Evolutionary conservation across 1,140 invertebrate genomes (phyloP).

Genomic region (Apis florea): DNA sequence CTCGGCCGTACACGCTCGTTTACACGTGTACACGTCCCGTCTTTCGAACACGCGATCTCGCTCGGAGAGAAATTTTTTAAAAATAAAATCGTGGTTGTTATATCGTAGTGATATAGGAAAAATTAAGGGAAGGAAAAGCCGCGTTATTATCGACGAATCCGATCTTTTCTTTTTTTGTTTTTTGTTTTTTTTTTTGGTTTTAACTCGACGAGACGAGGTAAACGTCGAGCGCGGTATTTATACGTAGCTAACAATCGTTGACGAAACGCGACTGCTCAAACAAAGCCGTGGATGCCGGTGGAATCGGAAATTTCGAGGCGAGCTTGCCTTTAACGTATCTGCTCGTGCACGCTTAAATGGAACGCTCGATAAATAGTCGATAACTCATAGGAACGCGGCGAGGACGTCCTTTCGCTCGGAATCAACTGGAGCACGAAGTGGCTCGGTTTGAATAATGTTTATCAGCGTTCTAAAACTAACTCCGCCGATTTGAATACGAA

Average conservation of each 20-base stretch:
- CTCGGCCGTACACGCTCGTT: background rate
- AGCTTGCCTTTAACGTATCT: constrained; percentile 2
- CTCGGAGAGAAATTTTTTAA: too few species aligned
- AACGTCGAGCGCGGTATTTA: background rate
- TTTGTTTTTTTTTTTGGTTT: too few species aligned
- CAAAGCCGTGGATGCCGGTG: background rate
- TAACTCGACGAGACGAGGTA: too few species aligned
- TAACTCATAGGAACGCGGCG: constrained; percentile 25
- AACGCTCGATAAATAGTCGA: constrained; percentile 43
- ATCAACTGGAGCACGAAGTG: constrained; percentile 35
- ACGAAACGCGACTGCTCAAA: constrained; percentile 10
- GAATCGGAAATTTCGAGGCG: constrained; percentile 12
- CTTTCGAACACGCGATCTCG: background rate
- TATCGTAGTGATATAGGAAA: too few species aligned
- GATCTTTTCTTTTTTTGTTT: too few species aligned
- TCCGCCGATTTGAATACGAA: constrained; percentile 48
- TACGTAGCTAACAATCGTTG: constrained; percentile 2
- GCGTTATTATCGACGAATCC: too few species aligned
- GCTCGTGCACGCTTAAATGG: constrained; percentile 33
- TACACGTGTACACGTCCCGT: constrained; percentile 7
- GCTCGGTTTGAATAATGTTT: constrained; percentile 39
- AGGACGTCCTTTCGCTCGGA: constrained; percentile 5
- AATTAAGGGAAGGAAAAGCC: too few species aligned
- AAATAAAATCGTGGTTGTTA: too few species aligned
- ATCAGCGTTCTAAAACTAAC: constrained; percentile 11